A percentile compares a stretch with the other conserved stretches of the same genome.
These are phyloP conservation scores for Cephonodes hylas DNA, from an alignment of 2,888 invertebrate genomes.

Conservation along the genomic window DNA sequence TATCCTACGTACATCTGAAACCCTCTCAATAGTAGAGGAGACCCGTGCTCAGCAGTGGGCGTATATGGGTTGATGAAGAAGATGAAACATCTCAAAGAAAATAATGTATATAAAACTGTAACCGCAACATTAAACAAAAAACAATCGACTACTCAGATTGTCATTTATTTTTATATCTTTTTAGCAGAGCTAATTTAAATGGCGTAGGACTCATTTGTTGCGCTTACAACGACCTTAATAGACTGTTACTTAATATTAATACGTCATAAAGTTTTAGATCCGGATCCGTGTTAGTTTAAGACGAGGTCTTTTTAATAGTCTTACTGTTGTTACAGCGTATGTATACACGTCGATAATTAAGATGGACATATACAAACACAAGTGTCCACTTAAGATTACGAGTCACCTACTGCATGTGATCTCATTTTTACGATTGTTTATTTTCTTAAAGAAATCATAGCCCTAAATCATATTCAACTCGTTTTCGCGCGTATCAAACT, in stretches of 20 bases:
- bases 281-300: not conserved
- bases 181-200: not conserved
- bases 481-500: too few relatives aligned
- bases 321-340: not conserved
- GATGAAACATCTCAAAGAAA: not conserved
- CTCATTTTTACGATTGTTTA: not conserved
- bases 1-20: too few relatives aligned
- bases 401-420: not conserved
- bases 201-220: not conserved
- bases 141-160: not conserved
- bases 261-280: not conserved
- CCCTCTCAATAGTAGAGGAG: too few relatives aligned
- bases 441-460: not conserved
- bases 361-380: not conserved
- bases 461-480: too few relatives aligned
- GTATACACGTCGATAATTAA: not conserved
- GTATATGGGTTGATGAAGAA: too few relatives aligned
- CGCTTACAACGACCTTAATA: not conserved
- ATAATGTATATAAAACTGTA: not conserved
- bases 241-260: not conserved
- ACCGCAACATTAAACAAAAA: not conserved
- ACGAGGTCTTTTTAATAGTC: not conserved
- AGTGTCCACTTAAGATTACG: not conserved
- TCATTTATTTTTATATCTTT: not conserved
- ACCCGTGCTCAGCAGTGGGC: too few relatives aligned